phyloP scores from a whole-genome alignment of 2,113 vertebrate genomes.

The Notechis scutatus region DNA sequence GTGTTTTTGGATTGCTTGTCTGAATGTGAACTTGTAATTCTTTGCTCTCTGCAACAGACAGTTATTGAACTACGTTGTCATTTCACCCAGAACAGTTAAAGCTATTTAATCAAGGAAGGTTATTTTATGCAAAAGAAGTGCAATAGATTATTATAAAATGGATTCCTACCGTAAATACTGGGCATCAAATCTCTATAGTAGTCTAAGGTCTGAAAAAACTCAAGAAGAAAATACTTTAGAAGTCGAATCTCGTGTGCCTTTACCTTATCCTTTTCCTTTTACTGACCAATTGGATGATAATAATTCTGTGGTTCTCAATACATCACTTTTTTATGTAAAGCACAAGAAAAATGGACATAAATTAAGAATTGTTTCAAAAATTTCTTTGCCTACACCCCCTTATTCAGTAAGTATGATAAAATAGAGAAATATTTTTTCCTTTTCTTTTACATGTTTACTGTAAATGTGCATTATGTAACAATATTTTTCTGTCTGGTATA shows the following conservation, averaged over 20 bases:
- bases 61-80: constrained; percentile 51
- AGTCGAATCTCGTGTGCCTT: constrained; percentile 89
- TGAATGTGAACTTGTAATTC: constrained; percentile 64
- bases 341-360: constrained; percentile 82
- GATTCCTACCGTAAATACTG: constrained; percentile 85
- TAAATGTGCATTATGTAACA: background rate
- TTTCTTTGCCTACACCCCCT: constrained; percentile 92
- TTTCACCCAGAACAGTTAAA: constrained; percentile 23
- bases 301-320: constrained; percentile 89
- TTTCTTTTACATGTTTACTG: constrained; percentile 1
- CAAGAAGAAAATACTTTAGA: constrained; percentile 87
- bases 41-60: constrained; percentile 48
- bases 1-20: constrained; percentile 45
- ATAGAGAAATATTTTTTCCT: constrained; percentile 10
- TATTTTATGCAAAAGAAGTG: background rate
- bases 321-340: constrained; percentile 85
- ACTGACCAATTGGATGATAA: constrained; percentile 78
- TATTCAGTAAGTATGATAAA: constrained; percentile 90
- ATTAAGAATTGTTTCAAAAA: constrained; percentile 92
- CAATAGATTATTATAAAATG: constrained; percentile 67
- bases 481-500: background rate
- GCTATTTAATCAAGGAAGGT: background rate
- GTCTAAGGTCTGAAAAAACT: constrained; percentile 76
- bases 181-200: constrained; percentile 69
- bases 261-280: constrained; percentile 87